Evolutionary conservation across 2,113 vertebrate genomes (phyloP).

Genomic region (Zapus hudsonius): DNA sequence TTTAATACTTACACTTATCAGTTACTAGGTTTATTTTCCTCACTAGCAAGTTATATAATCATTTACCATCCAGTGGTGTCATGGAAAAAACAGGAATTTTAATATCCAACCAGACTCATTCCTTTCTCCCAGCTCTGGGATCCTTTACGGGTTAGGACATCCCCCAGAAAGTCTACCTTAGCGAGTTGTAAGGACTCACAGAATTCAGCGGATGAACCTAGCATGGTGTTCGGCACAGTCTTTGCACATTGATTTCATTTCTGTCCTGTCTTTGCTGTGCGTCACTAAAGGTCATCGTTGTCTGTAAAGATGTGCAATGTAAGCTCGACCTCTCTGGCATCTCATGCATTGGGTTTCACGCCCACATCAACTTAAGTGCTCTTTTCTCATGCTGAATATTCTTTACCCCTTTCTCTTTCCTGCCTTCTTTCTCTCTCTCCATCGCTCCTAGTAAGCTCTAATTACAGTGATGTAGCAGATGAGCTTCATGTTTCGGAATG

Average conservation of each 20-base stretch:
- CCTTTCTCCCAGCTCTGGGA: not conserved
- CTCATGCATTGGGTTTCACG: not conserved
- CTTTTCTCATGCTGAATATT: not conserved
- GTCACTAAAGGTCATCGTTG: not conserved
- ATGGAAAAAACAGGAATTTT: not conserved
- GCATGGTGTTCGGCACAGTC: too few relatives aligned
- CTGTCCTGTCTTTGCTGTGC: too few relatives aligned
- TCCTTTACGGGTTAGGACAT: not conserved
- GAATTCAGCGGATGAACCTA: not conserved
- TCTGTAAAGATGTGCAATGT: not conserved
- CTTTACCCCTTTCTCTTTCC: not conserved
- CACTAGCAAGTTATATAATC: not conserved
- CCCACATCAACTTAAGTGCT: not conserved
- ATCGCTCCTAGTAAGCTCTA: not conserved
- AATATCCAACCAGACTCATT: not conserved
- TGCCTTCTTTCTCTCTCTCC: not conserved
- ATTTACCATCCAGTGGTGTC: not conserved
- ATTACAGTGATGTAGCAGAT: constrained; percentile 8
- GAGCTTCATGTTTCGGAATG: constrained; percentile 53
- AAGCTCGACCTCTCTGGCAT: not conserved
- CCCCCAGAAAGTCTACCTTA: not conserved
- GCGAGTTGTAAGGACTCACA: not conserved
- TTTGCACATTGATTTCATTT: not conserved
- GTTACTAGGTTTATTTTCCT: not conserved
- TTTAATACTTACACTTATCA: constrained; percentile 14